Evolutionary conservation across 1,140 invertebrate species (phyloP).

Genomic region (Centruroides vittatus): DNA sequence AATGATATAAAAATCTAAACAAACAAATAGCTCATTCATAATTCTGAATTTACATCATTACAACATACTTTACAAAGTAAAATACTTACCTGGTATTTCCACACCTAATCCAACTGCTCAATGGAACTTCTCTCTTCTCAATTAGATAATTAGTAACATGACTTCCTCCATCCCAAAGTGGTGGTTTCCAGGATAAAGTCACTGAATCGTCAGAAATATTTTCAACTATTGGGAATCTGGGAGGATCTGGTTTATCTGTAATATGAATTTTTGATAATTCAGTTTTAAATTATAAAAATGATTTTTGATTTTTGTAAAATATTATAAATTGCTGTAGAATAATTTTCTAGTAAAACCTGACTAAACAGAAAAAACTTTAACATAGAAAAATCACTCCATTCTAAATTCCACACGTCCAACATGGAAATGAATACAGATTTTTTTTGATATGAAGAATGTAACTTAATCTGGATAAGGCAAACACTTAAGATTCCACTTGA

Average conservation of each 20-base stretch:
- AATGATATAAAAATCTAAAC: slow-evolving; percentile 68
- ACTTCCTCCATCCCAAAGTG: slow-evolving; percentile 85
- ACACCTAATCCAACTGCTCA: slow-evolving; percentile 87
- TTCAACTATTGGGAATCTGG: slow-evolving; percentile 73
- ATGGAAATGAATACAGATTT: too few relatives aligned
- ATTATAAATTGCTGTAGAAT: too few relatives aligned
- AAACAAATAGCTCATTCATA: neutral
- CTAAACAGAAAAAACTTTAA: too few relatives aligned
- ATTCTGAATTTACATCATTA: neutral
- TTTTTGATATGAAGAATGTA: too few relatives aligned
- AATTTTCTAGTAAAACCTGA: too few relatives aligned
- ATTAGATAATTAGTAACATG: slow-evolving; percentile 89
- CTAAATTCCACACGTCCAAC: too few relatives aligned
- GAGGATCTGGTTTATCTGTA: slow-evolving; percentile 88
- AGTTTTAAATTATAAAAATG: too few relatives aligned
- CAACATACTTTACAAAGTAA: neutral
- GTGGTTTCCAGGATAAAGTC: slow-evolving; percentile 79
- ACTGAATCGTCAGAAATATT: slow-evolving; percentile 75
- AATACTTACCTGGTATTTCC: slow-evolving; percentile 56
- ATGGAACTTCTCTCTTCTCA: slow-evolving; percentile 82
- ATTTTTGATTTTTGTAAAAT: too few relatives aligned
- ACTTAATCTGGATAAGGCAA: too few relatives aligned
- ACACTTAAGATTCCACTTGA: too few relatives aligned
- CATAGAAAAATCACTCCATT: too few relatives aligned
- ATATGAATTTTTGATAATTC: neutral